Evolutionary conservation across 2,888 invertebrate genomes (phyloP).

Genomic region (Spisula solida): DNA sequence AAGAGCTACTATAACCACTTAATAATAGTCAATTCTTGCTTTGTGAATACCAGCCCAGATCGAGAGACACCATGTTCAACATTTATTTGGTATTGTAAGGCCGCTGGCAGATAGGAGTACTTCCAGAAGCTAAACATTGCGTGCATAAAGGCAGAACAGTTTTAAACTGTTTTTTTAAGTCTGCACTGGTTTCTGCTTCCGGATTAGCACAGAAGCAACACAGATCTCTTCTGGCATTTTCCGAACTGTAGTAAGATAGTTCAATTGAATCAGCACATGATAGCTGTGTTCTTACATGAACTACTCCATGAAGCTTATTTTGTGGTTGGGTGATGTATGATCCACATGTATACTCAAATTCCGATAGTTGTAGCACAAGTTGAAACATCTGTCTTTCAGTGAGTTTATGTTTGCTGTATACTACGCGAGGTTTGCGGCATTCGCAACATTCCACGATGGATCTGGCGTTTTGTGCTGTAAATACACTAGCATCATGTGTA

Average conservation of each 20-base stretch:
- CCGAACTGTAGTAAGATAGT: slow-evolving; percentile 25
- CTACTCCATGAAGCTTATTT: too few species aligned
- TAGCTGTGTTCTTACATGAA: too few species aligned
- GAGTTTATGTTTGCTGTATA: too few species aligned
- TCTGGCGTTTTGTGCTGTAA: slow-evolving; percentile 30
- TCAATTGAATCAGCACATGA: slow-evolving; percentile 30
- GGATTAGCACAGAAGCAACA: slow-evolving; percentile 36
- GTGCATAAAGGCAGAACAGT: slow-evolving; percentile 35
- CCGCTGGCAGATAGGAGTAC: background rate
- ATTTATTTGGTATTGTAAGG: background rate
- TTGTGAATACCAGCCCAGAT: too few species aligned
- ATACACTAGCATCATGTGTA: background rate
- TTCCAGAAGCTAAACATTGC: slow-evolving; percentile 22
- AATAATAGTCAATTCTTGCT: too few species aligned
- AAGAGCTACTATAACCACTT: too few species aligned
- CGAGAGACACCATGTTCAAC: too few species aligned
- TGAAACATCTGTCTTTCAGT: too few species aligned
- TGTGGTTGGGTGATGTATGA: too few species aligned
- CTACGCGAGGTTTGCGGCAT: too few species aligned
- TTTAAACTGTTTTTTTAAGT: slow-evolving; percentile 35
- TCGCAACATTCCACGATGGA: slow-evolving; percentile 34
- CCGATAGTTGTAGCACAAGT: too few species aligned
- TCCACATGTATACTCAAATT: too few species aligned
- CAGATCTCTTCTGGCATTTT: background rate
- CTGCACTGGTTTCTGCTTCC: background rate